Base-by-base conservation (phyloP, 2,888 invertebrate species). In the Holacanthella duospinosa region DNA sequence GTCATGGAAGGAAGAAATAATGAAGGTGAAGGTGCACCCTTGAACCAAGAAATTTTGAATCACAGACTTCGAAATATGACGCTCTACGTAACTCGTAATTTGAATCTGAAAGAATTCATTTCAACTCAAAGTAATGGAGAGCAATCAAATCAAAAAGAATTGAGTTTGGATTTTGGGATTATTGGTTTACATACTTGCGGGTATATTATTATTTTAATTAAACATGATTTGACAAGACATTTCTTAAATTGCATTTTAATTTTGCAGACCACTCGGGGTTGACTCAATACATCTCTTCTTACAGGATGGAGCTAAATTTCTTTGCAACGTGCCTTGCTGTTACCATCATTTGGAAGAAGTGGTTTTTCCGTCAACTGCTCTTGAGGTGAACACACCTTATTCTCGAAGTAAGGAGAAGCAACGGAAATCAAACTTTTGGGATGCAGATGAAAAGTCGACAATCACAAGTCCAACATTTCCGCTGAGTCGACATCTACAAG, bases 131-230 rank as follows among this genome's bases (percentile, higher is more conserved):
- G n/a, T n/a, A n/a, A n/a, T n/a, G n/a, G n/a, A n/a, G n/a, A n/a
- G n/a, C n/a, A n/a, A n/a, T n/a, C n/a, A n/a, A n/a, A n/a, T n/a
- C 9, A 16, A 36, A 36, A 36, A 36, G 36, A 36, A 16, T 6
- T 9, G 16, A 36, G 16, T 36, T 36, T 16, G 21, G 43, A 64
- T 12, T 69, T 77, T 28, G 73, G 78, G 55, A 69, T 83, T 54
- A 75, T 82, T 74, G 93, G 93, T 16, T 80, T 94, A 6, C 94
- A 94, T 75, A 92, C 93, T 0, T 94, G 94, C 76, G 94, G 94
- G 0, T 85, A 48, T n/a, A n/a, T n/a, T n/a, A n/a, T n/a, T n/a
- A n/a, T n/a, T n/a, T n/a, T n/a, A n/a, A n/a, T n/a, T n/a, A n/a
- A n/a, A n/a, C n/a, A n/a, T n/a, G n/a, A n/a, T n/a, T n/a, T n/a